These are phyloP conservation scores for Menidia menidia DNA, from an alignment of 2,797 vertebrate genomes.

Conservation along the genomic window DNA sequence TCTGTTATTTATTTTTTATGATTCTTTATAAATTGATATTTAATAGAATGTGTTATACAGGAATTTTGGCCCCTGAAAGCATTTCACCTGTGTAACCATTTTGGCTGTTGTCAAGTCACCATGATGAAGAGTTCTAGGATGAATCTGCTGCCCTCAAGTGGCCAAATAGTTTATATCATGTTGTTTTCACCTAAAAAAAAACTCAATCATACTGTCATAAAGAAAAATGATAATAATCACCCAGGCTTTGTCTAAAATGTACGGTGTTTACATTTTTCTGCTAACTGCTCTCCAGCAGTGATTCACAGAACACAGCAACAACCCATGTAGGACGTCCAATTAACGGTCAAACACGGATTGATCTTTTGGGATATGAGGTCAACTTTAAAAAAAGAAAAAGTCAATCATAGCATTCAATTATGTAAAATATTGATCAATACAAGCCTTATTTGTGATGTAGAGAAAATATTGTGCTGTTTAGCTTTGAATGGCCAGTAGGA, in stretches of 20 bases:
- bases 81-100: too few species aligned
- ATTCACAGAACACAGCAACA: slow-evolving; percentile 2
- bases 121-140: neutral
- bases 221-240: neutral
- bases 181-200: too few species aligned
- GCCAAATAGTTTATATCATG: neutral
- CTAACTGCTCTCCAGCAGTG: slow-evolving; percentile 5
- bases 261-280: neutral
- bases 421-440: too few species aligned
- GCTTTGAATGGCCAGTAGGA: slow-evolving; percentile 59
- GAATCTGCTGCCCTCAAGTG: slow-evolving; percentile 28
- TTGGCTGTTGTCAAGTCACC: too few species aligned
- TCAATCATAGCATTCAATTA: neutral
- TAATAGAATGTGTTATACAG: too few species aligned
- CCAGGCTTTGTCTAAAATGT: neutral
- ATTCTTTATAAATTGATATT: too few species aligned
- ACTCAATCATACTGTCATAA: neutral
- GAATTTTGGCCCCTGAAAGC: neutral
- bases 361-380: too few species aligned
- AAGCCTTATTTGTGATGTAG: neutral
- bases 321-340: neutral
- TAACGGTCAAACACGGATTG: neutral
- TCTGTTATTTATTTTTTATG: too few species aligned
- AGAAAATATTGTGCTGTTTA: slow-evolving; percentile 10
- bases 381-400: neutral